Percentiles rank a stretch among this genome's conserved stretches.
These are phyloP conservation scores for Catostylus mosaicus DNA, from an alignment of 30 jellyfish, hydroid and myxozoan species.

Conservation along the genomic window DNA sequence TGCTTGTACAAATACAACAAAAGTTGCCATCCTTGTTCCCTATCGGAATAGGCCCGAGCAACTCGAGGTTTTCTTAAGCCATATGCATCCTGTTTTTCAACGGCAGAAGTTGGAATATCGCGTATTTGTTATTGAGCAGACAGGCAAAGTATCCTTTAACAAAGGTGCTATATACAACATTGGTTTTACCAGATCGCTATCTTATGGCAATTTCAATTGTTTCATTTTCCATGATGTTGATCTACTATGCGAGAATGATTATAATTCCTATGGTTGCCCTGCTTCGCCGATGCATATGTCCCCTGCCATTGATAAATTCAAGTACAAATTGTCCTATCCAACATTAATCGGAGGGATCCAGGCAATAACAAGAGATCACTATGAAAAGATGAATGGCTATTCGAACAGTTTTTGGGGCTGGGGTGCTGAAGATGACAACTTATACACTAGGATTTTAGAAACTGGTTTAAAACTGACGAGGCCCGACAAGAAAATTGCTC, in stretches of 20 bases:
- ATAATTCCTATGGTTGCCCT: conserved; percentile 67
- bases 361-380: conserved; percentile 10
- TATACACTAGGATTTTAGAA: not conserved
- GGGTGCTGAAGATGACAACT: conserved; percentile 45
- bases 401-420: conserved; percentile 46
- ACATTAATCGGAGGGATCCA: conserved; percentile 8
- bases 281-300: conserved; percentile 73
- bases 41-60: not conserved
- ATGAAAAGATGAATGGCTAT: conserved; percentile 5
- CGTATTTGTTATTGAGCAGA: not conserved
- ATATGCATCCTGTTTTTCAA: not conserved
- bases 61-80: not conserved
- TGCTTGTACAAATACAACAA: not conserved
- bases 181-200: conserved; percentile 55
- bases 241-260: conserved; percentile 63
- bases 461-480: not conserved
- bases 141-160: conserved; percentile 43
- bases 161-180: conserved; percentile 73
- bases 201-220: conserved; percentile 41
- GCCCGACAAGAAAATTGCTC: not conserved
- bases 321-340: conserved; percentile 29
- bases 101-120: not conserved
- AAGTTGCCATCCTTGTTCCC: not conserved
- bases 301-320: conserved; percentile 60
- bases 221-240: conserved; percentile 75